Evolutionary conservation across 2,888 invertebrate genomes (phyloP).

Genomic region (Eurytoma adleriae): DNA sequence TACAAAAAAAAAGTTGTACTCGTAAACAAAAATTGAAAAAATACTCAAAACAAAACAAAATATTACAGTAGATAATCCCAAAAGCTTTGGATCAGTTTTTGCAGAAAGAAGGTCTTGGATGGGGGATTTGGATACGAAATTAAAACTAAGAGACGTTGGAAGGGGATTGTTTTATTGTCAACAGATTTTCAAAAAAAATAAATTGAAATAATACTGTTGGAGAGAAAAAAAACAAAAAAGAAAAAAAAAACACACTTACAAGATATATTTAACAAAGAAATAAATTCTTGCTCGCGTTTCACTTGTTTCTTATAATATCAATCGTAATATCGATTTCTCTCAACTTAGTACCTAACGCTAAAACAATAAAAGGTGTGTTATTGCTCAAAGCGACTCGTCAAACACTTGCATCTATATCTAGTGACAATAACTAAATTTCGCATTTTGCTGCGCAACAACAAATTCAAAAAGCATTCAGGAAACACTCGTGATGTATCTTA

Average conservation of each 20-base stretch:
- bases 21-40: too few species aligned
- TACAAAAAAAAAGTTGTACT: constrained; percentile 20
- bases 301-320: constrained; percentile 15
- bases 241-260: constrained; percentile 49
- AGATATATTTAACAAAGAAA: constrained; percentile 47
- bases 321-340: constrained; percentile 43
- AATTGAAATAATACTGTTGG: constrained; percentile 20
- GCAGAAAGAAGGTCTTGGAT: constrained; percentile 14
- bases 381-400: constrained; percentile 47
- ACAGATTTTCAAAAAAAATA: constrained; percentile 44
- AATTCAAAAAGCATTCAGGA: constrained; percentile 22
- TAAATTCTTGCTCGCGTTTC: constrained; percentile 47
- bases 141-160: constrained; percentile 55
- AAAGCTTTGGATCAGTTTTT: constrained; percentile 26
- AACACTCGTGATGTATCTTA: constrained; percentile 1
- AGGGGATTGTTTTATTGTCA: constrained; percentile 52
- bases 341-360: constrained; percentile 14
- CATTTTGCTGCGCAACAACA: constrained; percentile 6
- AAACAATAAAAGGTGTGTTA: constrained; percentile 41
- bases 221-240: constrained; percentile 50
- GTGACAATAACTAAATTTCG: neutral
- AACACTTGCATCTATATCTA: constrained; percentile 19
- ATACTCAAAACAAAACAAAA: neutral
- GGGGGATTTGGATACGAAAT: constrained; percentile 45
- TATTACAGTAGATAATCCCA: constrained; percentile 20